A percentile compares a stretch with the other conserved stretches of the same genome.
These are phyloP conservation scores for Cossypha niveicapilla DNA, from an alignment of 2,797 vertebrate genomes.

Conservation along the genomic window DNA sequence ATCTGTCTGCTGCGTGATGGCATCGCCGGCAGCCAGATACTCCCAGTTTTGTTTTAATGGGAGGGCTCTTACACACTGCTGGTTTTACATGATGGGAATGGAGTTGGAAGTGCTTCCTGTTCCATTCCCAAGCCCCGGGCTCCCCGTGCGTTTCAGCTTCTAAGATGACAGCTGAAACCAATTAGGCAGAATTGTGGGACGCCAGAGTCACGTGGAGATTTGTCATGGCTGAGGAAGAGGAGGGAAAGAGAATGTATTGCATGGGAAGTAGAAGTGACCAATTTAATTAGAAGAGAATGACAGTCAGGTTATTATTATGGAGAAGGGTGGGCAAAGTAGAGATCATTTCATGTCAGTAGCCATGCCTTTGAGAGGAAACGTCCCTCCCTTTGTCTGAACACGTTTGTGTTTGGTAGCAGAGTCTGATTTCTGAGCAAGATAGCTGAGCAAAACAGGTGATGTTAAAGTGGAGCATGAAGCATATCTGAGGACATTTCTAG, in stretches of 20 bases:
- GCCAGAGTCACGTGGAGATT: slow-evolving; percentile 54
- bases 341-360: background rate
- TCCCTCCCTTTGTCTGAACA: background rate
- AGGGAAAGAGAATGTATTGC: background rate
- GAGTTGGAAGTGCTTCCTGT: slow-evolving; percentile 70
- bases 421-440: background rate
- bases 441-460: background rate
- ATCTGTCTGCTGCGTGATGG: slow-evolving; percentile 65
- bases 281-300: slow-evolving; percentile 62
- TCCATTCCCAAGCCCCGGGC: slow-evolving; percentile 68
- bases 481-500: background rate
- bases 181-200: slow-evolving; percentile 70
- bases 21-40: slow-evolving; percentile 69
- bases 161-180: slow-evolving; percentile 75
- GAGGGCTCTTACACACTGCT: slow-evolving; percentile 69
- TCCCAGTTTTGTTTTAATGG: slow-evolving; percentile 71
- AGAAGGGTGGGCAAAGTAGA: background rate
- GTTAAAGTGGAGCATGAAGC: background rate
- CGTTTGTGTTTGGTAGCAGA: background rate
- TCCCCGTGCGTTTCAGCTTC: slow-evolving; percentile 58
- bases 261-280: slow-evolving; percentile 43
- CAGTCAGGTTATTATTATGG: background rate
- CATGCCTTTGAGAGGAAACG: background rate
- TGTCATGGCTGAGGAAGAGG: slow-evolving; percentile 47
- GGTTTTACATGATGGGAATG: slow-evolving; percentile 74